Base-by-base conservation (phyloP, 1,140 invertebrate genomes). In the Reticulitermes speratus region DNA sequence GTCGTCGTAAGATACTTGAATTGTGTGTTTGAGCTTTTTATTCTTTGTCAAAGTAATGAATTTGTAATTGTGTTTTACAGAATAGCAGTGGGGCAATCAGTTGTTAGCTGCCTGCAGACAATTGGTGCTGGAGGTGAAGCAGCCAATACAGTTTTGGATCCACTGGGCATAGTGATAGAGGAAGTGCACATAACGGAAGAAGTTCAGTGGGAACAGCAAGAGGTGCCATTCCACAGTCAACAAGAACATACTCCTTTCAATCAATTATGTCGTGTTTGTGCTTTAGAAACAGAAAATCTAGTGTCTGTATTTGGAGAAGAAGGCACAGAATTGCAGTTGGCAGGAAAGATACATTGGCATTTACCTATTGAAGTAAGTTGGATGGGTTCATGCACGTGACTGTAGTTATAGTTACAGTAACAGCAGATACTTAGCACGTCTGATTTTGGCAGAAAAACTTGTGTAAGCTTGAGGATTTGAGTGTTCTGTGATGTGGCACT, bases 361-460 rank as follows among this genome's bases (percentile, higher is more conserved):
- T 52, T 84, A 84, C 83, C 83, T 55, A 84, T 84, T 48, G 83
- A 52, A 52, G 83, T 84, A 21, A 32, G 83, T 84, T 75, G 65
- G n/a, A 21, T 55, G 14, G 19, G 16, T 55, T 12, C 19, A 55
- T 19, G 5, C 5, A 55, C 1, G 14, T 55, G 52, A 55, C 52
- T 55, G 1, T 21, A 55, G 45, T 48, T 9, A 48, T 48, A 12
- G 7, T 48, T 11, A 48, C 45, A 48, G 9, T 48, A 16, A 48
- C 14, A 16, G 45, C 14, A 16, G 7, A 48, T 48, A 48, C 14
- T 48, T 12, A 48, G 45, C 45, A 38, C 5, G 5, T 38, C 38
- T 38, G 5, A 2, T 38, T 38, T 38, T 38, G 38, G 5, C 5
- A 38, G 38, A 38, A 38, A 38, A 38, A 5, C 38, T 38, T 38